Conservation (phyloP, 2,797 vertebrate species). For the Picus viridis region DNA sequence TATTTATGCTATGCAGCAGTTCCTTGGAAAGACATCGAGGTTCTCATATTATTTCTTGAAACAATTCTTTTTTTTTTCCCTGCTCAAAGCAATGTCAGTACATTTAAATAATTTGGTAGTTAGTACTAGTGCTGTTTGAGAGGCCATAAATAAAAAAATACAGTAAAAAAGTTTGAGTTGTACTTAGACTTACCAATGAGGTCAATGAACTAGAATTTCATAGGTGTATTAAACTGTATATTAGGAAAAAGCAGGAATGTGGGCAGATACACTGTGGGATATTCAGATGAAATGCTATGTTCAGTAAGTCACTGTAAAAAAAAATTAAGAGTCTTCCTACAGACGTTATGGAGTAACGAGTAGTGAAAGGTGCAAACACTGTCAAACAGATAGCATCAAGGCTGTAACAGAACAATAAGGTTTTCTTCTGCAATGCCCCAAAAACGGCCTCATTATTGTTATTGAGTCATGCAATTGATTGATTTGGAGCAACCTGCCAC, state of each 20-base stretch:
- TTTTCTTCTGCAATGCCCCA: neutral
- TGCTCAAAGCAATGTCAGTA: neutral
- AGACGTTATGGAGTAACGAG: neutral
- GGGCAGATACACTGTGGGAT: neutral
- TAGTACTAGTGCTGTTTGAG: neutral
- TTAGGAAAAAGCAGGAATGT: neutral
- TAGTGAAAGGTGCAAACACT: neutral
- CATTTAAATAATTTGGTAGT: neutral
- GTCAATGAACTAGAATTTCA: neutral
- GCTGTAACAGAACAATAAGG: neutral
- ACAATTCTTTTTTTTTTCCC: neutral
- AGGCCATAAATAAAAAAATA: neutral
- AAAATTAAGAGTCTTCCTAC: neutral
- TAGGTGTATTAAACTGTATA: neutral
- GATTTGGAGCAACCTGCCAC: neutral
- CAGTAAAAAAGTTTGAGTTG: neutral
- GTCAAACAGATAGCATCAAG: neutral
- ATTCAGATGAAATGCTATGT: neutral
- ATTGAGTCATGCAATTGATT: constrained; percentile 24
- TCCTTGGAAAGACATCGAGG: neutral
- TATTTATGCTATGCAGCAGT: neutral
- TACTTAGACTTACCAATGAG: neutral
- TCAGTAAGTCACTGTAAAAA: neutral
- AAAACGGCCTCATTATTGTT: neutral
- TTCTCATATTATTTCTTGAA: neutral